phyloP scores from a whole-genome alignment of 92 coral and sea anemone species.

The Epizoanthus stellaris region DNA sequence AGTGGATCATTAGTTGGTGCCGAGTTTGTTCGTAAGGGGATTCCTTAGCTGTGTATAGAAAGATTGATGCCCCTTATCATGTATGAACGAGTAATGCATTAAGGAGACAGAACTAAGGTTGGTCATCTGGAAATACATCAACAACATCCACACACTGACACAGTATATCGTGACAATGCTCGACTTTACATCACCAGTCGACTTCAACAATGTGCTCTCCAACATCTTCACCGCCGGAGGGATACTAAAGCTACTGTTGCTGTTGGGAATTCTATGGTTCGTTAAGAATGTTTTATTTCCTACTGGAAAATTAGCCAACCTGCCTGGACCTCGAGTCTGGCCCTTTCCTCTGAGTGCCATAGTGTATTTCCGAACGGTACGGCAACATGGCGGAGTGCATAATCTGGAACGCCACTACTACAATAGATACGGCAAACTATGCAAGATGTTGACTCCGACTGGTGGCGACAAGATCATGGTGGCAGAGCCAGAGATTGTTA shows the following conservation, averaged over 20 bases:
- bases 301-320: background rate
- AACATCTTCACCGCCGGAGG: background rate
- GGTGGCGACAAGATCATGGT: constrained; percentile 45
- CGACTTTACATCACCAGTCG: background rate
- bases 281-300: background rate
- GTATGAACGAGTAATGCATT: too few relatives aligned
- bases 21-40: too few relatives aligned
- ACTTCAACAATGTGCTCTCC: background rate
- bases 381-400: constrained; percentile 49
- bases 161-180: background rate
- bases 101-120: background rate
- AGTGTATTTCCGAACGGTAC: constrained; percentile 29
- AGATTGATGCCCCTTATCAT: too few relatives aligned
- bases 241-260: background rate
- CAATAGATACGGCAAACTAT: constrained; percentile 58
- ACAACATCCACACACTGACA: background rate
- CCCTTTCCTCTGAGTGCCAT: constrained; percentile 60
- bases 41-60: too few relatives aligned
- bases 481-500: constrained; percentile 62
- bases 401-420: constrained; percentile 32
- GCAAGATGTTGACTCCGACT: constrained; percentile 15
- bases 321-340: constrained; percentile 58
- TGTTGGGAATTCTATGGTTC: background rate
- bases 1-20: too few relatives aligned
- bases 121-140: background rate